These are phyloP conservation scores for Lamellibrachia satsuma DNA, from an alignment of 2,888 invertebrate genomes.

Conservation along the genomic window DNA sequence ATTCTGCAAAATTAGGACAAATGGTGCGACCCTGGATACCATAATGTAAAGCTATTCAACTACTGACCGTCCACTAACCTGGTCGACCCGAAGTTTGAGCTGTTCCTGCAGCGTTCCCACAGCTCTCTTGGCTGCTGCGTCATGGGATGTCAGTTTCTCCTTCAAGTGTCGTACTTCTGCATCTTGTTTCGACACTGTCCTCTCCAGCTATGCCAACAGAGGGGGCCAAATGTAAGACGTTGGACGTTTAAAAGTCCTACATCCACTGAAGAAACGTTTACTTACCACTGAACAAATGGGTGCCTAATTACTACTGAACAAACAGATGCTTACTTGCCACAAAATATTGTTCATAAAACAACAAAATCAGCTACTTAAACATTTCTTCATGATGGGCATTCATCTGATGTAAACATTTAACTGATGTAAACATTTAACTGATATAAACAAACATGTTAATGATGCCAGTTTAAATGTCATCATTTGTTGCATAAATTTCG, in stretches of 20 bases:
- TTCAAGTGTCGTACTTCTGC: conserved; percentile 54
- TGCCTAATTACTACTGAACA: no score
- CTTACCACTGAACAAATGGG: no score
- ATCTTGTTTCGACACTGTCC: conserved; percentile 55
- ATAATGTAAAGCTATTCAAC: conserved; percentile 45
- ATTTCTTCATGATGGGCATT: no score
- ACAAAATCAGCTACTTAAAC: no score
- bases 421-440: no score
- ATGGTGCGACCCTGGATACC: background rate
- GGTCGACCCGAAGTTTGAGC: conserved; percentile 55
- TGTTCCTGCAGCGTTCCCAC: conserved; percentile 57
- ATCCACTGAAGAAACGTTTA: background rate
- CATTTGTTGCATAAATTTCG: no score
- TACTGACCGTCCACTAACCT: conserved; percentile 44
- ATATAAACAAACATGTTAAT: no score
- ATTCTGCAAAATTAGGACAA: background rate
- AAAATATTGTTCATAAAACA: no score
- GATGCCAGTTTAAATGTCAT: no score
- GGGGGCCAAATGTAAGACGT: background rate
- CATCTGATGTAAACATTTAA: no score
- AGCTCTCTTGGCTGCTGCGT: conserved; percentile 56
- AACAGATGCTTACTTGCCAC: no score
- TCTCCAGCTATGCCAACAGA: conserved; percentile 50
- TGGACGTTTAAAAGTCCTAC: background rate
- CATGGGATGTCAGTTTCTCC: conserved; percentile 57